Conservation (phyloP, 1,140 invertebrate species). For the Conus betulinus region DNA sequence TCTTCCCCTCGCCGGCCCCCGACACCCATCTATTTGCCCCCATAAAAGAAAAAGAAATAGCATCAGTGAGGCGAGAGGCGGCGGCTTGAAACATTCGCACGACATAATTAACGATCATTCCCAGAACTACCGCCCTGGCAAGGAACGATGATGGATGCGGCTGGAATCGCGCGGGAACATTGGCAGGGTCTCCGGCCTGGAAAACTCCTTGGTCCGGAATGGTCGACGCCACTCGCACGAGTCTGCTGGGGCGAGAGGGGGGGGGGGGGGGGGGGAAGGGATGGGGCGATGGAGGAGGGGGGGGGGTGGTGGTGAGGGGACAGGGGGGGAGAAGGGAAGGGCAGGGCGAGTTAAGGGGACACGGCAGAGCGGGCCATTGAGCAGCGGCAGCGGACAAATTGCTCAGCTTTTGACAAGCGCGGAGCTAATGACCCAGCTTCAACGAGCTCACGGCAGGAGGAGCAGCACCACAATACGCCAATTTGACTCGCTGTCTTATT, state of each 20-base stretch:
- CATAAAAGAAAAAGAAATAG: conserved; percentile 44
- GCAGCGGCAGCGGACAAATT: conserved; percentile 35
- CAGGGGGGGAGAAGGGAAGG: background rate
- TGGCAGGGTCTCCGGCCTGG: conserved; percentile 12
- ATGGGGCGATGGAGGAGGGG: background rate
- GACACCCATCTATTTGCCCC: conserved; percentile 39
- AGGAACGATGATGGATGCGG: conserved; percentile 26
- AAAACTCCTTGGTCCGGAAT: conserved; percentile 34
- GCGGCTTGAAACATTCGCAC: conserved; percentile 39
- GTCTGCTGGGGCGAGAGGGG: background rate
- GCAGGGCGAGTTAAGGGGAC: background rate
- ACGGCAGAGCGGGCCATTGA: conserved; percentile 15
- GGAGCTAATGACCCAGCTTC: conserved; percentile 31
- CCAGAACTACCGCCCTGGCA: conserved; percentile 26
- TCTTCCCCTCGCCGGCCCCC: background rate
- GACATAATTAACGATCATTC: conserved; percentile 44
- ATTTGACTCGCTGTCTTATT: conserved; percentile 30
- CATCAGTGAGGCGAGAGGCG: conserved; percentile 24
- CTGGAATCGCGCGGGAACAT: conserved; percentile 17
- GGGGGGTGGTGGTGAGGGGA: background rate
- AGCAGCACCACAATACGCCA: conserved; percentile 28
- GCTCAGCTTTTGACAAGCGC: conserved; percentile 30
- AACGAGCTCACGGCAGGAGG: conserved; percentile 24
- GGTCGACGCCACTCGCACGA: background rate
- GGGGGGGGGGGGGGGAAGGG: background rate